These are phyloP conservation scores for Acanthosepion lycidas DNA, from an alignment of 2,888 invertebrate species.

Conservation along the genomic window DNA sequence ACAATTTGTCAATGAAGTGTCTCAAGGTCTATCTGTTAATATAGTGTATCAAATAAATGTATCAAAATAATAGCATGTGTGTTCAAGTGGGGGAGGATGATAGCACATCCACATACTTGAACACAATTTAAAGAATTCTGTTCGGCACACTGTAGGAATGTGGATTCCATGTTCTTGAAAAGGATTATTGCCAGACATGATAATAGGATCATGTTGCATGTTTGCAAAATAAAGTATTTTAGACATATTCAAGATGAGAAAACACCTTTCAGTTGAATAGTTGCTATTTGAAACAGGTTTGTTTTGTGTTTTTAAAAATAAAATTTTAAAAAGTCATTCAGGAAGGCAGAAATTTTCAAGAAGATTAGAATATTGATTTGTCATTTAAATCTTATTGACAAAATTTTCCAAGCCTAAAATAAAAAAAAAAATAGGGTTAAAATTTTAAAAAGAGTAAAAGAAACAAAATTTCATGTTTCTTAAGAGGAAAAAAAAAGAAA, in stretches of 20 bases:
- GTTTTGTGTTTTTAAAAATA: conserved; percentile 33
- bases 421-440: neutral
- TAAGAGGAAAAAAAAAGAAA: neutral
- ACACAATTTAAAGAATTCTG: neutral
- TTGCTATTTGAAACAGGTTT: neutral
- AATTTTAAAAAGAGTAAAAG: neutral
- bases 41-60: neutral
- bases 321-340: neutral
- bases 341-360: neutral
- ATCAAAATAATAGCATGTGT: neutral
- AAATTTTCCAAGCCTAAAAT: neutral
- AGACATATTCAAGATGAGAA: neutral
- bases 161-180: neutral
- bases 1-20: neutral
- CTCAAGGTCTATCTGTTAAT: neutral
- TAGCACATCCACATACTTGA: neutral
- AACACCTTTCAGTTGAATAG: neutral
- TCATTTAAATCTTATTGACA: conserved; percentile 21
- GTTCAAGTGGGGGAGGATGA: neutral
- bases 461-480: neutral
- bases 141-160: neutral
- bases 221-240: neutral
- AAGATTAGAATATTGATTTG: conserved; percentile 11
- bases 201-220: conserved; percentile 33
- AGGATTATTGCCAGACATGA: conserved; percentile 22